Conservation (phyloP, 2,797 vertebrate genomes). For the Erpetoichthys calabaricus region DNA sequence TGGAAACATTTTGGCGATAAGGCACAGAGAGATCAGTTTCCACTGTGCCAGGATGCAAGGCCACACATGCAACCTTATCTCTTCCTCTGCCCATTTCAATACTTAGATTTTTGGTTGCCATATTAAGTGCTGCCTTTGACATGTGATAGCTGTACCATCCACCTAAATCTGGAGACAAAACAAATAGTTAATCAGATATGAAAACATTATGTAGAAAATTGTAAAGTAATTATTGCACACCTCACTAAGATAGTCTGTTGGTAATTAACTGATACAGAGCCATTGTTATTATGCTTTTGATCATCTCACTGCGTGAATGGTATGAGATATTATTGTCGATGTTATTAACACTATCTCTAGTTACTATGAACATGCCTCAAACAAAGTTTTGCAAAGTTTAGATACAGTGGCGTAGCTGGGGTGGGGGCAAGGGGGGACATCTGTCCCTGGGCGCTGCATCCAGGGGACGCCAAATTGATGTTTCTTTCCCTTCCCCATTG, state of each 20-base stretch:
- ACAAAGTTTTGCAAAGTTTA: too few species aligned
- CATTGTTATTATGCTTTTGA: too few species aligned
- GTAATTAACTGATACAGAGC: not conserved
- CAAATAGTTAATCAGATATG: not conserved
- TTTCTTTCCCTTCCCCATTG: too few species aligned
- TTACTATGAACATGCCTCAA: too few species aligned
- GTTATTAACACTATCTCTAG: too few species aligned
- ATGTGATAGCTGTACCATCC: conserved; percentile 51
- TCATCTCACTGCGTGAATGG: too few species aligned
- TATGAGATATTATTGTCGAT: too few species aligned
- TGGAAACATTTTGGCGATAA: conserved; percentile 40
- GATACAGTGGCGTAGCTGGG: too few species aligned
- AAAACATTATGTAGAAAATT: not conserved
- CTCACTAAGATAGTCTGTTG: not conserved
- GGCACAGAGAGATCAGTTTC: conserved; percentile 46
- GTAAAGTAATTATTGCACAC: not conserved
- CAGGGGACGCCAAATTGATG: too few species aligned
- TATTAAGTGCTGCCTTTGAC: conserved; percentile 53
- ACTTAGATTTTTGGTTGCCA: conserved; percentile 49
- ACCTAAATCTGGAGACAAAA: conserved; percentile 30
- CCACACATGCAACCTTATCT: conserved; percentile 47
- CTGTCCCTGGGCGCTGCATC: too few species aligned
- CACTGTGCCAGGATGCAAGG: conserved; percentile 39
- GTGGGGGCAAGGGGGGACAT: too few species aligned
- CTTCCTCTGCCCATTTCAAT: conserved; percentile 41